These are phyloP conservation scores for Catostylus mosaicus DNA, from an alignment of 30 jellyfish, hydroid and myxozoan genomes.

Conservation along the genomic window DNA sequence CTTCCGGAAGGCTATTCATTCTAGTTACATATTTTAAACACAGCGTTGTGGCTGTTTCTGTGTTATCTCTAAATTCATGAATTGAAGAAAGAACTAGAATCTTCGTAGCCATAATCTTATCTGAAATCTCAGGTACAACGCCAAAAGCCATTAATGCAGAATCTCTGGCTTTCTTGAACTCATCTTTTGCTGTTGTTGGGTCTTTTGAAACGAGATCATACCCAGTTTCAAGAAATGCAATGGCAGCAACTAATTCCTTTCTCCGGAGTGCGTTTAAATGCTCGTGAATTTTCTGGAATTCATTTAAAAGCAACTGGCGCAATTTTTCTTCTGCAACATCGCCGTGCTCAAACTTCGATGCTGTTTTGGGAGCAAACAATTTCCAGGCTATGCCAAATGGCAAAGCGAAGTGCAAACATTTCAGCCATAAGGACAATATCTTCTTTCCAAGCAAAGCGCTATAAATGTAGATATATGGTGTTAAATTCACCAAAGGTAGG, in stretches of 20 bases:
- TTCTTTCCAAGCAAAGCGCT: too few relatives aligned
- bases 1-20: constrained; percentile 90
- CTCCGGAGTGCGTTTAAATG: constrained; percentile 86
- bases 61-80: constrained; percentile 79
- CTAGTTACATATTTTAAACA: constrained; percentile 78
- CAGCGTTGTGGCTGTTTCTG: constrained; percentile 79
- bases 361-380: constrained; percentile 84
- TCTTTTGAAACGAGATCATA: constrained; percentile 74
- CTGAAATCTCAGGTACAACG: constrained; percentile 81
- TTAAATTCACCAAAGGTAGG: too few relatives aligned
- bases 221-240: constrained; percentile 87
- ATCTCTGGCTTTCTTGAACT: constrained; percentile 87
- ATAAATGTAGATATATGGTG: too few relatives aligned
- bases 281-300: constrained; percentile 84
- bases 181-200: constrained; percentile 68
- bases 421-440: constrained; percentile 72
- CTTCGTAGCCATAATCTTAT: constrained; percentile 83
- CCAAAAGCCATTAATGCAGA: constrained; percentile 97
- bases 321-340: constrained; percentile 86
- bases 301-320: constrained; percentile 82
- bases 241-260: constrained; percentile 90
- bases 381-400: constrained; percentile 86
- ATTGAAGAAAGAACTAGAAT: constrained; percentile 71
- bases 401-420: constrained; percentile 62
- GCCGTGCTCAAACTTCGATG: constrained; percentile 77